Base-by-base conservation (phyloP, 1,140 invertebrate genomes). In the Zophobas morio region DNA sequence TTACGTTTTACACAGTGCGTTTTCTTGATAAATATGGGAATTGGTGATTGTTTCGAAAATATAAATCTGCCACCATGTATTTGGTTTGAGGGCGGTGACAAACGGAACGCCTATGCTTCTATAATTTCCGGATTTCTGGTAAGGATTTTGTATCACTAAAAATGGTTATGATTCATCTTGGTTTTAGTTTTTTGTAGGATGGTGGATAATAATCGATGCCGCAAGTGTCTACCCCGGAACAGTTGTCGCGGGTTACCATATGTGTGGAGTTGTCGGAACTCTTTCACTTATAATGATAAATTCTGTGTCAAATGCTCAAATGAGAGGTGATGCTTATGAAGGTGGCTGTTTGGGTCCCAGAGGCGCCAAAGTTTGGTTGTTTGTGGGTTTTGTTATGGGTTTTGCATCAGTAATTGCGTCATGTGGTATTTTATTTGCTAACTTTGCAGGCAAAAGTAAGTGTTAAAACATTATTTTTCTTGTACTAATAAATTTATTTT, bases 121-220 rank as follows among this genome's bases (percentile, higher is more conserved):
- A 93, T 98, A 80, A 84, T 94, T 20, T 91, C 96, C 78, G 96
- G 96, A 72, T 87, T 93, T 80, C 86, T 98, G 90, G 96, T 97
- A 90, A 89, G 66, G 60, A 8, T 75, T 47, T 51, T 70, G 54
- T 42, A 6, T 51, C n/a, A 49, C 46, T 75, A 39, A 77, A 51
- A 56, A 71, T 77, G 37, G 33, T 51, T 32, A 75, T 83, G 84
- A 86, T 88, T 86, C 86, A 82, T 86, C 77, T 84, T 81, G 79
- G 73, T 89, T 90, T 51, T 85, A 98, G 97, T 99, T 99, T 88
- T 98, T 96, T 82, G 88, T 92, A 77, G 98, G 97, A 42, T 99
- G 98, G 97, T 99, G 98, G 98, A 92, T 98, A 66, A 94, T 98
- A 63, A 98, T 99, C 84, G 98, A 99, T 89, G 96, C 96, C 34